Conservation (phyloP, 2,888 invertebrate species). For the Schrankia costaestrigalis region DNA sequence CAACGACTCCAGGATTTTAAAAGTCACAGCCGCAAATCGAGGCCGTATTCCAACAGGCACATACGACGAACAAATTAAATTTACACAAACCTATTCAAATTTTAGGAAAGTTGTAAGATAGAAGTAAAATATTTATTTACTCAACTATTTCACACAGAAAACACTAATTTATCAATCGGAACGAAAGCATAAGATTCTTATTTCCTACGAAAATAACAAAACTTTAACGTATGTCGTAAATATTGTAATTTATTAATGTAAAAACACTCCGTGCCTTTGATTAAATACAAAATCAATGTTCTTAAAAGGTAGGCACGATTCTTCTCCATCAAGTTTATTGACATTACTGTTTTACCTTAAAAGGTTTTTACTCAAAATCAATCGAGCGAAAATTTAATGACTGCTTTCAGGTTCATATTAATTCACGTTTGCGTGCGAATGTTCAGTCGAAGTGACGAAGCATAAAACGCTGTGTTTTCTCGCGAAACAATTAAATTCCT, state of each 20-base stretch:
- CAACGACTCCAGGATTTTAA: too few species aligned
- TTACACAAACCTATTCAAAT: too few species aligned
- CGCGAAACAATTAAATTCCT: conserved; percentile 75
- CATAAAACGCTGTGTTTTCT: conserved; percentile 65
- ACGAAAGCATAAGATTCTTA: too few species aligned
- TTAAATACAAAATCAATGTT: conserved; percentile 46
- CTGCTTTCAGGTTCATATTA: conserved; percentile 71
- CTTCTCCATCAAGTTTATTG: conserved; percentile 51
- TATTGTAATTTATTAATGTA: conserved; percentile 27
- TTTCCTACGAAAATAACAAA: too few species aligned
- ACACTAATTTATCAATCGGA: too few species aligned
- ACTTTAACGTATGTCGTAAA: conserved; percentile 20
- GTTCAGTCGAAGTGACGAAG: conserved; percentile 54
- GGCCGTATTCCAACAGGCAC: too few species aligned
- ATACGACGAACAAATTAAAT: too few species aligned
- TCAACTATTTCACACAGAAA: too few species aligned
- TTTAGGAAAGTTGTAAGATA: too few species aligned
- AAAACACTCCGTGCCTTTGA: conserved; percentile 25
- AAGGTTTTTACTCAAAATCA: conserved; percentile 68
- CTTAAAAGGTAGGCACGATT: conserved; percentile 48
- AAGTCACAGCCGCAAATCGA: too few species aligned
- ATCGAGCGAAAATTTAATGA: conserved; percentile 76
- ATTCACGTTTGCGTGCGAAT: conserved; percentile 60
- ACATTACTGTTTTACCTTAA: conserved; percentile 66
- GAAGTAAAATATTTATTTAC: too few species aligned